Evolutionary conservation across 1,140 invertebrate genomes (phyloP).

Genomic region (Anoplolepis gracilipes): DNA sequence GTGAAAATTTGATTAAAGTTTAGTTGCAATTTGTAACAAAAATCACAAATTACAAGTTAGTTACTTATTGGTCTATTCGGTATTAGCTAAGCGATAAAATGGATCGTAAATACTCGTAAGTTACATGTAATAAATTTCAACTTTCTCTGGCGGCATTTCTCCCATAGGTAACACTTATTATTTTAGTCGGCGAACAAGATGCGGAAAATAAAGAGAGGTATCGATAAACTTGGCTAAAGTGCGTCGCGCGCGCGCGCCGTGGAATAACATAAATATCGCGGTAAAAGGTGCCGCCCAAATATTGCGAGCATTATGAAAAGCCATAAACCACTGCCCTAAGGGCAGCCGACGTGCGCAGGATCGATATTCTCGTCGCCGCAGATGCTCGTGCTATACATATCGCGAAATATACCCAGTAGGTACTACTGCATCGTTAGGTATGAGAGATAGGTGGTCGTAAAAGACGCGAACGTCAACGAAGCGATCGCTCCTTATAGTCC

Average conservation of each 20-base stretch:
- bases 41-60: not conserved
- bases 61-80: not conserved
- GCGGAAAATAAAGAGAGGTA: slow-evolving; percentile 20
- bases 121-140: slow-evolving; percentile 41
- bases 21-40: not conserved
- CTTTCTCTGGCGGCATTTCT: slow-evolving; percentile 13
- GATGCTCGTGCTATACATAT: slow-evolving; percentile 33
- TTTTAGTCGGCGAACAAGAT: slow-evolving; percentile 39
- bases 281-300: slow-evolving; percentile 61
- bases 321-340: slow-evolving; percentile 65
- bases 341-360: slow-evolving; percentile 30
- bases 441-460: slow-evolving; percentile 40
- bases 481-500: slow-evolving; percentile 7
- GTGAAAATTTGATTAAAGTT: not conserved
- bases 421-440: slow-evolving; percentile 41
- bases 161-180: slow-evolving; percentile 45
- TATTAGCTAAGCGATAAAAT: slow-evolving; percentile 7
- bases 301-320: slow-evolving; percentile 72
- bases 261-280: slow-evolving; percentile 62
- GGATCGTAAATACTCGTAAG: slow-evolving; percentile 24
- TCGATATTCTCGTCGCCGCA: slow-evolving; percentile 31
- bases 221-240: slow-evolving; percentile 35
- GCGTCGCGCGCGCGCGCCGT: not conserved
- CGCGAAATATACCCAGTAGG: slow-evolving; percentile 30
- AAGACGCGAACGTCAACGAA: slow-evolving; percentile 39